A percentile compares a stretch with the other conserved stretches of the same genome.
Conservation (phyloP, 1,140 invertebrate genomes). For the Drosophila lacertosa region DNA sequence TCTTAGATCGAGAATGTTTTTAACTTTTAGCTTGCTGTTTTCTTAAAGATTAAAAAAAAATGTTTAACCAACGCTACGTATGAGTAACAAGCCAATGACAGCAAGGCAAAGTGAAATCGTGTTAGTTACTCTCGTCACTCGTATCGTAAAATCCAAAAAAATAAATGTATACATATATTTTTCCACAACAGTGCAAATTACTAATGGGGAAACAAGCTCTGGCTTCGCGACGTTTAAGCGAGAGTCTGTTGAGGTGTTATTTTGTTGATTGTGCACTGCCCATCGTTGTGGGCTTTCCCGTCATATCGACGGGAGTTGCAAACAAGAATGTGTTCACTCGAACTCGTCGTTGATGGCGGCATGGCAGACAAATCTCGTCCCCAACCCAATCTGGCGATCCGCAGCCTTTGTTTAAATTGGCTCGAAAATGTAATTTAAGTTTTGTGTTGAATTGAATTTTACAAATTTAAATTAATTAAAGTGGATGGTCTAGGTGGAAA, state of each 20-base stretch:
- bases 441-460: constrained; percentile 21
- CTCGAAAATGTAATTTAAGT: constrained; percentile 14
- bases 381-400: constrained; percentile 3
- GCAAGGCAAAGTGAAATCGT: too few relatives aligned
- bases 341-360: constrained; percentile 48
- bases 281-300: constrained; percentile 30
- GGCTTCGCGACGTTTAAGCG: constrained; percentile 26
- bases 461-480: constrained; percentile 69
- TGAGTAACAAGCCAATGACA: constrained; percentile 36
- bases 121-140: neutral
- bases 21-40: constrained; percentile 8
- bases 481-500: constrained; percentile 15
- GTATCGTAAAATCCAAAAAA: constrained; percentile 47
- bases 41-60: constrained; percentile 4
- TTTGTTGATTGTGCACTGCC: constrained; percentile 48
- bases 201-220: constrained; percentile 20
- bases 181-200: constrained; percentile 47
- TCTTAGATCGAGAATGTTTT: too few relatives aligned
- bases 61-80: constrained; percentile 53
- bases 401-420: constrained; percentile 34
- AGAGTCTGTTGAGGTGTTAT: constrained; percentile 46
- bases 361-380: constrained; percentile 27
- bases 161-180: too few relatives aligned
- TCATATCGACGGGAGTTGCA: constrained; percentile 47
- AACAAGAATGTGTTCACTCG: constrained; percentile 73